phyloP scores from a whole-genome alignment of 2,113 vertebrate genomes.

The Plectropomus leopardus region DNA sequence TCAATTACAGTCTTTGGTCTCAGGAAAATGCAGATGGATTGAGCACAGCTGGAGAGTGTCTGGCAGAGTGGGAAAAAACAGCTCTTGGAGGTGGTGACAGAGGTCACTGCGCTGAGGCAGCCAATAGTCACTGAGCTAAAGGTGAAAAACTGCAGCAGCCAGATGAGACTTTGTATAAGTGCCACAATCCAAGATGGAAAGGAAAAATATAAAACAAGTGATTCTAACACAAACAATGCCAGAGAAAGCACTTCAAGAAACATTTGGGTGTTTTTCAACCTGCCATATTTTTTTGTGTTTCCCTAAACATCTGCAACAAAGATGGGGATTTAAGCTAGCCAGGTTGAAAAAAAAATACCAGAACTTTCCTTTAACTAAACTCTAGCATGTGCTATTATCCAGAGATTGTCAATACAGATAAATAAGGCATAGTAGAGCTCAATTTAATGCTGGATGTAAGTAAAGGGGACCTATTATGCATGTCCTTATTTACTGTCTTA shows the following conservation, averaged over 20 bases:
- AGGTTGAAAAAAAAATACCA: not conserved
- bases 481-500: too few relatives aligned
- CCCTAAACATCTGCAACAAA: not conserved
- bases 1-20: slow-evolving; percentile 63
- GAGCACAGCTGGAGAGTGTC: slow-evolving; percentile 67
- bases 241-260: not conserved
- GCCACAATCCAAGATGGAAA: not conserved
- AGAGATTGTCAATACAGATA: not conserved
- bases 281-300: not conserved
- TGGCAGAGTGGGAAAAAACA: slow-evolving; percentile 46
- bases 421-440: not conserved
- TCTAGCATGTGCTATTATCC: not conserved
- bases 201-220: not conserved
- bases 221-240: not conserved
- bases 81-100: slow-evolving; percentile 60
- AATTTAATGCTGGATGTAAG: not conserved
- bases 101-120: slow-evolving; percentile 46
- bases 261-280: not conserved
- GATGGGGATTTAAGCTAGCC: not conserved
- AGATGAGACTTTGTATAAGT: not conserved
- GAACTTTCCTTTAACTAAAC: not conserved
- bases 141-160: slow-evolving; percentile 24
- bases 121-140: slow-evolving; percentile 42
- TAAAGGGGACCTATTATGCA: too few relatives aligned
- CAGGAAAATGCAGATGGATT: slow-evolving; percentile 63